A percentile compares a stretch with the other conserved stretches of the same genome.
Evolutionary conservation across 2,797 vertebrate genomes (phyloP).

Genomic region (Calcarius lapponicus): DNA sequence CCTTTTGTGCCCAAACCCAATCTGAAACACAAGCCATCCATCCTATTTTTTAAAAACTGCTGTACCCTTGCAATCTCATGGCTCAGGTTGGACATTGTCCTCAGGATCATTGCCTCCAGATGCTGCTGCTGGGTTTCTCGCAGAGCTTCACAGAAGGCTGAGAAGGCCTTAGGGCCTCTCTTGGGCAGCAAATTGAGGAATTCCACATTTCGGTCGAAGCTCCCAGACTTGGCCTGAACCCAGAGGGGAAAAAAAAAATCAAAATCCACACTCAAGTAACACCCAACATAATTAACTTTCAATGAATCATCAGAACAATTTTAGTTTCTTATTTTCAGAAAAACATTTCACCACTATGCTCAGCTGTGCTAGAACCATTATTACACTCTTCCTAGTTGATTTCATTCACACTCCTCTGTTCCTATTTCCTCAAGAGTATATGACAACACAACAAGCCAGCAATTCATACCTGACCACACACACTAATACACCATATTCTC

Average conservation of each 20-base stretch:
- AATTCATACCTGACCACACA: not conserved
- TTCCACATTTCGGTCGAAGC: slow-evolving; percentile 77
- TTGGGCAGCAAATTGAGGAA: slow-evolving; percentile 89
- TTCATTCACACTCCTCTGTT: not conserved
- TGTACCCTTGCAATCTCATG: slow-evolving; percentile 41
- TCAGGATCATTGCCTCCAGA: slow-evolving; percentile 81
- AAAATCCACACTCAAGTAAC: not conserved
- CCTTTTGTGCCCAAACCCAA: not conserved
- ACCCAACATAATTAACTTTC: not conserved
- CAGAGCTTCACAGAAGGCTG: slow-evolving; percentile 87
- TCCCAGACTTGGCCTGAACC: slow-evolving; percentile 70
- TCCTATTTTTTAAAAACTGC: not conserved
- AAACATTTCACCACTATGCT: not conserved
- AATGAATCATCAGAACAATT: not conserved
- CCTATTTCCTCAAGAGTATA: not conserved
- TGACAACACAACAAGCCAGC: not conserved
- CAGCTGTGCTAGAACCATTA: not conserved
- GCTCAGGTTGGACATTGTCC: slow-evolving; percentile 41
- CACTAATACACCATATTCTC: not conserved
- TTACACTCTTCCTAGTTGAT: not conserved
- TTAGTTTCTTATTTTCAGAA: not conserved
- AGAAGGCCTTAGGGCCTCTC: slow-evolving; percentile 90
- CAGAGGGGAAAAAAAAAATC: not conserved
- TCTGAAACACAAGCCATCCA: not conserved
- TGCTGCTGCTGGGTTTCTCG: slow-evolving; percentile 88